Percentiles rank a stretch among this genome's conserved stretches.
These are phyloP conservation scores for Gibbula magus DNA, from an alignment of 2,888 invertebrate genomes.

Conservation along the genomic window DNA sequence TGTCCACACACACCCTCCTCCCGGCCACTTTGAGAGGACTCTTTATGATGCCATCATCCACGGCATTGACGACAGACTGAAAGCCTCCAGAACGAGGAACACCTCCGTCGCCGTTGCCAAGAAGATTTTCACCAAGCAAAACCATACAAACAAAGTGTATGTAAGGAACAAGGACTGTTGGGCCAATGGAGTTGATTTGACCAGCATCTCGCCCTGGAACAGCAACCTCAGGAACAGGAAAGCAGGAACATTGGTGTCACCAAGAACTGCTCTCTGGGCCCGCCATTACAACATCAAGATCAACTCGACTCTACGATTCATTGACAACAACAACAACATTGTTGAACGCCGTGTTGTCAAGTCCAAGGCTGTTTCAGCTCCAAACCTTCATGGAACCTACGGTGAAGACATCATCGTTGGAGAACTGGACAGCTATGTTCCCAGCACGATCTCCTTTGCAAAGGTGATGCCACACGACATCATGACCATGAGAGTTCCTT, in stretches of 20 bases:
- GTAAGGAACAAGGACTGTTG: slow-evolving; percentile 51
- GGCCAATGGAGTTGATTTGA: slow-evolving; percentile 58
- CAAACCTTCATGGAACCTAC: slow-evolving; percentile 27
- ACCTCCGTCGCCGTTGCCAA: slow-evolving; percentile 41
- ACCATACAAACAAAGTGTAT: slow-evolving; percentile 49
- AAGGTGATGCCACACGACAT: slow-evolving; percentile 54
- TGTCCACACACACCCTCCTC: slow-evolving; percentile 24
- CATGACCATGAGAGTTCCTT: slow-evolving; percentile 24
- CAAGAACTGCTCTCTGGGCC: slow-evolving; percentile 59
- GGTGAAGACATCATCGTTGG: slow-evolving; percentile 60
- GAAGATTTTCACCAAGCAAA: slow-evolving; percentile 51
- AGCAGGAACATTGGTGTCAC: slow-evolving; percentile 55
- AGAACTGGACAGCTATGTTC: slow-evolving; percentile 55
- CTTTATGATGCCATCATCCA: slow-evolving; percentile 46
- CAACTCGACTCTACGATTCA: slow-evolving; percentile 53
- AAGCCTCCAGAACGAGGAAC: slow-evolving; percentile 34
- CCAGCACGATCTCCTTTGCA: slow-evolving; percentile 49
- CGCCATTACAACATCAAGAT: slow-evolving; percentile 52
- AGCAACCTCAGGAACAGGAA: slow-evolving; percentile 45
- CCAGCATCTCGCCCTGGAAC: slow-evolving; percentile 62
- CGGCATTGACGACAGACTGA: slow-evolving; percentile 51
- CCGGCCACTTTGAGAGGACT: slow-evolving; percentile 33
- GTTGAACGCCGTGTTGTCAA: slow-evolving; percentile 49
- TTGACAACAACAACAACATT: slow-evolving; percentile 53
- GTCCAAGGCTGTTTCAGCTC: slow-evolving; percentile 31